Evolutionary conservation across 1,140 invertebrate genomes (phyloP).

Genomic region (Drosophila paulistorum): DNA sequence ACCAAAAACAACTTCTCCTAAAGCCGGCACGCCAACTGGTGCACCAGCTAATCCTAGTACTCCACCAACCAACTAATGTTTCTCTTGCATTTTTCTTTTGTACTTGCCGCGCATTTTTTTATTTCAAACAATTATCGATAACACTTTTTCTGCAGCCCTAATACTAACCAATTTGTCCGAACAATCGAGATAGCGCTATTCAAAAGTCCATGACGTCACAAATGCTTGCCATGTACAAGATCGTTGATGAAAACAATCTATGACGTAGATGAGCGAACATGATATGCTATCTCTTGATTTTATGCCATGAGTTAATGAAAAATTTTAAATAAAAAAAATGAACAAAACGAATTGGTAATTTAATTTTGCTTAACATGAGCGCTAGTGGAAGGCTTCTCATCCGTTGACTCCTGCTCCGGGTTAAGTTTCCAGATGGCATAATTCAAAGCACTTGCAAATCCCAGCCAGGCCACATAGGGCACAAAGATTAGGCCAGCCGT

Average conservation of each 20-base stretch:
- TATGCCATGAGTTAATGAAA: conserved; percentile 34
- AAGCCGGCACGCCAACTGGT: conserved; percentile 49
- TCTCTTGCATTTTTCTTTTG: conserved; percentile 13
- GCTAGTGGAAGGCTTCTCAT: conserved; percentile 45
- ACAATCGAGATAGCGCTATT: conserved; percentile 3
- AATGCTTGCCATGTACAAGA: neutral
- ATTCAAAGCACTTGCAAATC: conserved; percentile 85
- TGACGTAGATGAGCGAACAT: neutral
- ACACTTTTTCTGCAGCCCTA: conserved; percentile 2
- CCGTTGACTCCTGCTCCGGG: conserved; percentile 39
- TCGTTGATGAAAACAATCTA: neutral
- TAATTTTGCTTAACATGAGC: conserved; percentile 40
- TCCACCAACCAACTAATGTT: conserved; percentile 44
- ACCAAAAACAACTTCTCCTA: conserved; percentile 52
- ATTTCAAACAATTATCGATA: conserved; percentile 37
- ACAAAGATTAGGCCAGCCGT: conserved; percentile 88
- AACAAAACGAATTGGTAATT: conserved; percentile 21
- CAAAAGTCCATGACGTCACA: neutral
- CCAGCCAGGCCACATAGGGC: conserved; percentile 92
- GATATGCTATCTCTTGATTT: neutral
- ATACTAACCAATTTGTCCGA: conserved; percentile 19
- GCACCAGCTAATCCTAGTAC: conserved; percentile 31
- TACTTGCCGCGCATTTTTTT: conserved; percentile 57
- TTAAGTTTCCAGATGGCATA: conserved; percentile 70
- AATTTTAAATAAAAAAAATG: conserved; percentile 20